Base-by-base conservation (phyloP, 2,113 vertebrate species). In the Vulpes lagopus region DNA sequence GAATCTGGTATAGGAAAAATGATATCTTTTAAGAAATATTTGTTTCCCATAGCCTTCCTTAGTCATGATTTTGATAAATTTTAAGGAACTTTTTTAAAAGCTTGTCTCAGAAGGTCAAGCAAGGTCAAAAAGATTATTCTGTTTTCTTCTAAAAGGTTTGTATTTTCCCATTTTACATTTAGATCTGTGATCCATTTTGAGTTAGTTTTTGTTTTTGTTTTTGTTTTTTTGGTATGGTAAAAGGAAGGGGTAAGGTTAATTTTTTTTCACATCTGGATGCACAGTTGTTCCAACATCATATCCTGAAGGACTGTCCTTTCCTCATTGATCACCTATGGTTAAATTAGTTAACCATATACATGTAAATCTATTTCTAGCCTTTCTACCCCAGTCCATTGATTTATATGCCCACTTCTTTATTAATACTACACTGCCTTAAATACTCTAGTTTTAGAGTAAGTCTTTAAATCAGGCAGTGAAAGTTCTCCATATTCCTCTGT, bases 81-180 rank as follows among this genome's bases (percentile, higher is more conserved):
- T 80, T 88, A 67, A 65, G 38, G 51, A 38, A 91, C 6, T 88
- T 97, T 96, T 94, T 76, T 89, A 78, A 6, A 80, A 80, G 64
- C 43, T 69, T 95, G 59, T 74, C 22, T 84, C 53, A 64, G 82
- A 97, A 96, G 25, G 11, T 91, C 69, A 95, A 95, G 55, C 55
- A 91, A 81, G 15, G 27, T 87, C 55, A 87, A 49, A 87, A 92
- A 81, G 25, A 30, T 91, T 71, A 71, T 73, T 90, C 25, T 69
- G 27, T 91, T 95, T 87, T 87, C 80, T 95, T 91, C 55, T 57
- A 64, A 95, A 92, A 81, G n/a, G 5, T 81, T 81, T 87, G 32
- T 87, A 64, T 3, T 60, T 80, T 92, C 35, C 14, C 38, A 43
- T 62, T 95, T 92, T 87, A 60, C 55, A n/a, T 64, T 92, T 92